phyloP scores from a whole-genome alignment of 1,140 invertebrate species.

The Rhopalosiphum maidis region DNA sequence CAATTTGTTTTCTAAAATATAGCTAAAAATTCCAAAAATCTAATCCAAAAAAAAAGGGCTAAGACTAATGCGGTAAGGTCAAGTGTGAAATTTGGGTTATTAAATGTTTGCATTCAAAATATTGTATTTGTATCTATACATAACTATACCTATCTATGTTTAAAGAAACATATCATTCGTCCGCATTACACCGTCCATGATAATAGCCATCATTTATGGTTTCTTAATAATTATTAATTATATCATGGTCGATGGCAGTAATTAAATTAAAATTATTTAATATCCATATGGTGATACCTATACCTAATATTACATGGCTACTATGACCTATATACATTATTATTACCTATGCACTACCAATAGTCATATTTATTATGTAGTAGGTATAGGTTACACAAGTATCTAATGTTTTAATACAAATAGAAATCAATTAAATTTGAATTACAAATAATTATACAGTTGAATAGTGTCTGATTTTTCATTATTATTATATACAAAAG shows the following conservation, averaged over 20 bases:
- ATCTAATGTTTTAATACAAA: constrained; percentile 7
- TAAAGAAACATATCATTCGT: neutral
- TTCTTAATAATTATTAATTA: neutral
- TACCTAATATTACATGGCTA: neutral
- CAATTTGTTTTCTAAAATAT: no score
- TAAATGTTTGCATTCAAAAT: no score
- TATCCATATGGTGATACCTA: neutral
- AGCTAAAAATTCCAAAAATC: no score
- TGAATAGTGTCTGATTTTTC: neutral
- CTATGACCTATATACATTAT: constrained; percentile 7
- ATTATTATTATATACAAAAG: no score
- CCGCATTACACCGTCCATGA: neutral
- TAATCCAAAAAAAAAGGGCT: no score
- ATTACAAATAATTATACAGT: neutral
- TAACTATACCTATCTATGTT: neutral
- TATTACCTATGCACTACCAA: constrained; percentile 1
- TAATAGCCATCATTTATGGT: neutral
- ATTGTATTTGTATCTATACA: no score
- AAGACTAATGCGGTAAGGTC: no score
- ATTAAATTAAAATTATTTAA: constrained; percentile 10
- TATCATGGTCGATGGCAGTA: neutral
- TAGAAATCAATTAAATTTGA: constrained; percentile 8
- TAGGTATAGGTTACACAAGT: neutral
- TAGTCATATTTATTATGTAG: neutral
- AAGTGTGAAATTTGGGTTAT: no score